Percentiles rank a stretch among this genome's conserved stretches.
phyloP scores from a whole-genome alignment of 1,140 invertebrate genomes.

The Drosophila novamexicana region DNA sequence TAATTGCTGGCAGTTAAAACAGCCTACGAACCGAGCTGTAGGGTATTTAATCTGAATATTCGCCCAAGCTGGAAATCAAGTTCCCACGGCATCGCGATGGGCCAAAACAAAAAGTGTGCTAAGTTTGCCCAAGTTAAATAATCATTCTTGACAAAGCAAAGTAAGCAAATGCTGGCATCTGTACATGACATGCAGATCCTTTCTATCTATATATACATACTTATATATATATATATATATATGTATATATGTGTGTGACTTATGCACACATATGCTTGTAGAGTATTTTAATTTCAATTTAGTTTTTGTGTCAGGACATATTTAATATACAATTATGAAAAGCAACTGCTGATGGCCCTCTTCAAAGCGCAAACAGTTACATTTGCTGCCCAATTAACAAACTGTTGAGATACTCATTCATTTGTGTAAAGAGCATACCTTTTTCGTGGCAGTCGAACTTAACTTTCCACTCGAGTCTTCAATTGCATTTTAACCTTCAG shows the following conservation, averaged over 20 bases:
- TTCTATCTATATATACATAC: too few species aligned
- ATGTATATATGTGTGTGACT: too few species aligned
- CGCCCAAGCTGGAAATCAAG: neutral
- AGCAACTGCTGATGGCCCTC: neutral
- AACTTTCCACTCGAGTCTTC: conserved; percentile 74
- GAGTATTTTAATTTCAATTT: neutral
- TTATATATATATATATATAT: too few species aligned
- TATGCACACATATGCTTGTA: neutral
- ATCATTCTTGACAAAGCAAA: too few species aligned
- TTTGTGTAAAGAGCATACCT: conserved; percentile 5
- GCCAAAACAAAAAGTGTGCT: neutral
- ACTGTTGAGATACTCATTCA: conserved; percentile 14
- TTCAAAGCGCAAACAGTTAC: neutral
- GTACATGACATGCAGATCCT: neutral
- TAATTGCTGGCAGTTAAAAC: too few species aligned
- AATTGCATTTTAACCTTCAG: conserved; percentile 79
- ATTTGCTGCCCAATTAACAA: conserved; percentile 34
- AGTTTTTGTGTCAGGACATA: neutral
- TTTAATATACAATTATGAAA: neutral
- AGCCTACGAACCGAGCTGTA: neutral
- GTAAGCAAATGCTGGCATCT: too few species aligned
- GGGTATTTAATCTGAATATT: neutral
- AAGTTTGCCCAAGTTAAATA: neutral
- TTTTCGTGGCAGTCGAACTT: conserved; percentile 34
- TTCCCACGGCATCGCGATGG: neutral